A percentile compares a stretch with the other conserved stretches of the same genome.
These are phyloP conservation scores for Andrena camellia DNA, from an alignment of 2,888 invertebrate species.

Conservation along the genomic window DNA sequence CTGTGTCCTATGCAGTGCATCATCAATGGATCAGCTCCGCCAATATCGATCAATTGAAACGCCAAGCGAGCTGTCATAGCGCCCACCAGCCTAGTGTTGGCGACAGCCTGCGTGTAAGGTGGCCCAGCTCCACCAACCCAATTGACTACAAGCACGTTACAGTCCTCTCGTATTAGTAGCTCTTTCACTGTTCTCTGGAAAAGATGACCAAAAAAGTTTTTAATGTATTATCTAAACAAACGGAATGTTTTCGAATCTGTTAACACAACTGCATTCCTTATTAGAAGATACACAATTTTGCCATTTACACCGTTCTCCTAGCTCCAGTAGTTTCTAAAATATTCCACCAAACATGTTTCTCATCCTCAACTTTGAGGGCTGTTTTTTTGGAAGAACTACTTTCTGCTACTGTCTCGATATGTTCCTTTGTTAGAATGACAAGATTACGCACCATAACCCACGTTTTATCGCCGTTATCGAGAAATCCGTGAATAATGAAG, in stretches of 20 bases:
- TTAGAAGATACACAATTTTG: too few relatives aligned
- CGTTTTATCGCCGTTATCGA: constrained; percentile 92
- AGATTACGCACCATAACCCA: constrained; percentile 89
- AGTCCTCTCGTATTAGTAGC: constrained; percentile 90
- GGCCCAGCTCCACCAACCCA: constrained; percentile 95
- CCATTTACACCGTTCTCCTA: too few relatives aligned
- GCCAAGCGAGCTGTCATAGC: constrained; percentile 92
- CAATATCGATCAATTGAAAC: constrained; percentile 84
- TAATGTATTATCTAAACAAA: not conserved
- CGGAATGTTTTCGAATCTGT: too few relatives aligned
- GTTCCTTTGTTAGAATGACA: not conserved
- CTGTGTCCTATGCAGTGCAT: constrained; percentile 96
- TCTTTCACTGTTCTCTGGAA: constrained; percentile 90
- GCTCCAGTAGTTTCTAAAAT: too few relatives aligned
- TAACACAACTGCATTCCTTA: too few relatives aligned
- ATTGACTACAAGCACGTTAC: constrained; percentile 92
- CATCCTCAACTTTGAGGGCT: too few relatives aligned
- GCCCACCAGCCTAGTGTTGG: constrained; percentile 95
- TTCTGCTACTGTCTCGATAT: too few relatives aligned
- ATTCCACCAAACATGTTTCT: too few relatives aligned
- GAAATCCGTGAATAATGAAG: constrained; percentile 94
- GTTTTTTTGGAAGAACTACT: not conserved
- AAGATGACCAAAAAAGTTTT: not conserved
- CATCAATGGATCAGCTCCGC: constrained; percentile 86
- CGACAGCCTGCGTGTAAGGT: constrained; percentile 96